These are phyloP conservation scores for Mugil cephalus DNA, from an alignment of 2,113 vertebrate genomes.

Conservation along the genomic window DNA sequence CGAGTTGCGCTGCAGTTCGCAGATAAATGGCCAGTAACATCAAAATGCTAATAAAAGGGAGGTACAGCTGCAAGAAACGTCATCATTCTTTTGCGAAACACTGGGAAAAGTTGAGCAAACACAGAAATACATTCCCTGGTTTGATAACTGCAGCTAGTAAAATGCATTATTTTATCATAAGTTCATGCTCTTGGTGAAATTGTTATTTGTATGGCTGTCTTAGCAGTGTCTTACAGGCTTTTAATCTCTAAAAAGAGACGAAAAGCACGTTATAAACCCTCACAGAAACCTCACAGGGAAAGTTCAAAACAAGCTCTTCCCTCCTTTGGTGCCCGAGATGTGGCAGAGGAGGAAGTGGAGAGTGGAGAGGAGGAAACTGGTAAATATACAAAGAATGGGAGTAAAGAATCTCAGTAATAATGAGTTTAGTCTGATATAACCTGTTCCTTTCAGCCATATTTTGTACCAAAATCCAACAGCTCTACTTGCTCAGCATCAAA, in stretches of 20 bases:
- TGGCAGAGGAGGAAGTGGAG: no score
- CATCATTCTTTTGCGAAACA: slow-evolving; percentile 7
- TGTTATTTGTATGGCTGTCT: not conserved
- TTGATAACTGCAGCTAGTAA: not conserved
- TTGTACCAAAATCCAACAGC: no score
- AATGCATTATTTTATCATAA: slow-evolving; percentile 4
- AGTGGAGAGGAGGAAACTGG: no score
- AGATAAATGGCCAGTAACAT: slow-evolving; percentile 48
- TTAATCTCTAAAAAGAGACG: not conserved
- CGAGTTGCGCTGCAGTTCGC: not conserved
- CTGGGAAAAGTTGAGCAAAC: not conserved
- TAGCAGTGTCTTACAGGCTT: not conserved
- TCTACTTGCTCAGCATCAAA: no score
- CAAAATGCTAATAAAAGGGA: not conserved
- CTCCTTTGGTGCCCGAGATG: no score
- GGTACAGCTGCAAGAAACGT: not conserved
- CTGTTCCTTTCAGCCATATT: no score
- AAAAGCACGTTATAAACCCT: no score
- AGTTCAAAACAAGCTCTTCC: no score
- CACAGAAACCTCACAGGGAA: no score
- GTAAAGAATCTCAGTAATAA: no score
- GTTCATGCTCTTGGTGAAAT: not conserved
- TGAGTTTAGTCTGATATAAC: no score
- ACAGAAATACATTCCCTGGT: not conserved
- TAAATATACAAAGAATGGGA: no score